Base-by-base conservation (phyloP, 2,113 vertebrate species). In the Serinus canaria region DNA sequence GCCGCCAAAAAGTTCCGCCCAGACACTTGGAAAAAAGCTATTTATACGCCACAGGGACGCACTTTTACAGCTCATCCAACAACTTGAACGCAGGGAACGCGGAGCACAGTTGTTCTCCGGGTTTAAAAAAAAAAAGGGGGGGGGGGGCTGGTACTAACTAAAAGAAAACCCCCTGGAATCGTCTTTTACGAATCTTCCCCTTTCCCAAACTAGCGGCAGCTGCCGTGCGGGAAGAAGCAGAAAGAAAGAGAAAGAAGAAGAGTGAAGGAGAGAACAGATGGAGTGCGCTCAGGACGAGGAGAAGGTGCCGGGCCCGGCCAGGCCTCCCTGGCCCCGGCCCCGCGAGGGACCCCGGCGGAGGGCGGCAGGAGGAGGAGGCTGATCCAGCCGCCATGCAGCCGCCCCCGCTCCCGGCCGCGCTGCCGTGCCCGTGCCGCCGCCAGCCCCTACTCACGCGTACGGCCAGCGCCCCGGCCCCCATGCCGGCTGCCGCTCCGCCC, bases 381-480 rank as follows among this genome's bases (percentile, higher is more conserved):
- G 43, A 25, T 13, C 33, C 74, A 4, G 46, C 74, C 56, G 56
- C 73, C 68, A 15, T 53, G 31, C 66, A 33, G 14, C 22, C 25
- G 39, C 10, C 27, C 27, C 77, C 18, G 9, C 33, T 28, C 35
- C 72, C 44, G 31, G 27, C 76, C 23, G 47, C 47, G 47, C 31
- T 33, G 8, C 19, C 20, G 8, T 21, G 55, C 55, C 55, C 55
- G 31, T 22, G 31, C 20, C 13, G 55, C 55, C 55, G 55, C 69
- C 86, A 13, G 31, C 69, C 63, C 62, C 70, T 98, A 99, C 99
- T 99, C 97, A 99, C 99, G 98, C 98, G 98, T 97, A 99, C 96
- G 97, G 98, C 98, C 82, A 99, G 97, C 27, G 99, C 98, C 97
- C 99, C 99, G 25, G 99, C 98, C 97, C 99, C 99, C 98, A 99